A percentile compares a stretch with the other conserved stretches of the same genome.
phyloP scores from a whole-genome alignment of 2,888 invertebrate genomes.

The Calliscelio sp. region DNA sequence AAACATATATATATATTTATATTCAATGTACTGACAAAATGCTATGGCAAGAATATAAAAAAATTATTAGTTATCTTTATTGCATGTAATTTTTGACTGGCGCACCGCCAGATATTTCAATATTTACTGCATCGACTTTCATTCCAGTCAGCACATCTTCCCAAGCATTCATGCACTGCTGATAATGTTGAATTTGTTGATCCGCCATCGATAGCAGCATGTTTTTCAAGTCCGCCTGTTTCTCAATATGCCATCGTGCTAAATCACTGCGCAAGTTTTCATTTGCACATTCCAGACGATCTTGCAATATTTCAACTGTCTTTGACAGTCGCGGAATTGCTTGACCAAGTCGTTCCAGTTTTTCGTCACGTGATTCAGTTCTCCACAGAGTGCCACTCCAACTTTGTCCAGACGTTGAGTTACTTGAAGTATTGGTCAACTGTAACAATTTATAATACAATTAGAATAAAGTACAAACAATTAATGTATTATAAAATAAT shows the following conservation, averaged over 20 bases:
- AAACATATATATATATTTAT: no score
- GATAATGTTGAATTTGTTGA: conserved; percentile 89
- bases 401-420: conserved; percentile 80
- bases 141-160: conserved; percentile 86
- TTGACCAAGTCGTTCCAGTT: conserved; percentile 85
- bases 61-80: no score
- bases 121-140: conserved; percentile 80
- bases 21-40: no score
- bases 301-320: conserved; percentile 87
- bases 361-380: conserved; percentile 88
- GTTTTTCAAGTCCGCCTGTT: conserved; percentile 88
- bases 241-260: conserved; percentile 89
- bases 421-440: conserved; percentile 77
- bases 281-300: conserved; percentile 90
- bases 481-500: no score
- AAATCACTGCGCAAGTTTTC: conserved; percentile 90
- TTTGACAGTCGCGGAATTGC: conserved; percentile 87
- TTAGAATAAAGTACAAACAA: background rate
- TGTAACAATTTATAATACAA: conserved; percentile 46
- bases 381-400: conserved; percentile 88
- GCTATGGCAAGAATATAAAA: no score
- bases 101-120: conserved; percentile 78
- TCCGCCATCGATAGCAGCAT: conserved; percentile 89
- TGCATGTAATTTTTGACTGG: conserved; percentile 78
- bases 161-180: conserved; percentile 88